Percentiles rank a stretch among this genome's conserved stretches.
phyloP scores from a whole-genome alignment of 2,113 vertebrate species.

The Ceyx melanurus region DNA sequence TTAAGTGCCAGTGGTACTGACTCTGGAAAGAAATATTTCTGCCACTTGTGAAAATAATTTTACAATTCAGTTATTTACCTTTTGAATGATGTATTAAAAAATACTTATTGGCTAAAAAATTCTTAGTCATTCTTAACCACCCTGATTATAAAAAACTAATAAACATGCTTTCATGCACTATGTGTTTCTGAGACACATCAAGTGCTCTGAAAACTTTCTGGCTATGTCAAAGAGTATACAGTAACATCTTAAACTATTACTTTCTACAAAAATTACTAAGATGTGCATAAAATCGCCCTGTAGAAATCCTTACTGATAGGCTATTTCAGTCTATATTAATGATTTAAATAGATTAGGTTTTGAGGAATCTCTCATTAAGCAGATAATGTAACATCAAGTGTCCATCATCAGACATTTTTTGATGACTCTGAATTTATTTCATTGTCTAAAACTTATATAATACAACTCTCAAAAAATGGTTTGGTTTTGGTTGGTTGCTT shows the following conservation, averaged over 20 bases:
- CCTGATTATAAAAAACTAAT: background rate
- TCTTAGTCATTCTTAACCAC: background rate
- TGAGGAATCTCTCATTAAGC: background rate
- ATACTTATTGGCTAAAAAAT: background rate
- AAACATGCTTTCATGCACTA: background rate
- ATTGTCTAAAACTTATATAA: background rate
- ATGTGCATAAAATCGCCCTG: background rate
- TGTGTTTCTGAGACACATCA: background rate
- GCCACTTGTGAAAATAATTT: background rate
- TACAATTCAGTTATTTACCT: background rate
- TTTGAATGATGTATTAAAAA: background rate
- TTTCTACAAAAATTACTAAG: background rate
- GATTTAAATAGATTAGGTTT: background rate
- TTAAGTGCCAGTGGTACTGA: background rate
- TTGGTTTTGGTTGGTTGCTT: too few relatives aligned
- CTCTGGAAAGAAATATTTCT: background rate
- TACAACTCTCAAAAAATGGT: accelerated
- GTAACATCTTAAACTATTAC: background rate
- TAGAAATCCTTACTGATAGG: background rate
- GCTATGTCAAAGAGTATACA: background rate
- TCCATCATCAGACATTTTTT: background rate
- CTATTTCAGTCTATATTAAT: background rate
- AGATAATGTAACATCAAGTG: background rate
- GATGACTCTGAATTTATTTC: background rate
- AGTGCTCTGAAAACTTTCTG: background rate